Base-by-base conservation (phyloP, 92 coral and sea anemone species). In the Anthopleura xanthogrammica region DNA sequence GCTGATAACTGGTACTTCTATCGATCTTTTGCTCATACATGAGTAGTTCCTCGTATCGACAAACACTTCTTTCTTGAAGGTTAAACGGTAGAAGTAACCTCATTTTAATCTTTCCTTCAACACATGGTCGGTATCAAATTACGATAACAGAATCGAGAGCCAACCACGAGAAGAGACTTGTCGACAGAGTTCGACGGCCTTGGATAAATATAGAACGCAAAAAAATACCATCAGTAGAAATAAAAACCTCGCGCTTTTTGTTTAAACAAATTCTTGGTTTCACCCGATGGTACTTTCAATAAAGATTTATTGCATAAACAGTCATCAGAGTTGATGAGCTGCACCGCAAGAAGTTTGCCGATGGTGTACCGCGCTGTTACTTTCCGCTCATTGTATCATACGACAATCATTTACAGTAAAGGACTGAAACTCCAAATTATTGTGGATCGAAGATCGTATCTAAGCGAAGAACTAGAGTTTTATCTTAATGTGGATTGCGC, bases 401-500 rank as follows among this genome's bases (percentile, higher is more conserved):
- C 40, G 16, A 29, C 10, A 68, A 68, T 36, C 74, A 68, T 36
- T 68, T 14, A 24, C 46, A 13, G 42, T 36, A 68, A 68, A 68
- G 74, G 74, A 36, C 5, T 68, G 20, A 0, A 68, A 68, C 42
- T 68, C 17, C 16, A 68, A 12, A 12, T 12, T 68, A 68, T 68
- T 68, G 12, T 68, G 74, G 16, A 4, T 36, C 17, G 42, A 10
- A 23, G 74, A 68, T 68, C 36, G 74, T 68, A 68, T 68, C 74
- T 68, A 11, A 24, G 16, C 36, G 74, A 68, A 68, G 16, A 36
- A 29, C 76, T 93, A 94, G 83, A 87, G 54, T 7, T 90, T 88
- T 41, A 97, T 89, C 74, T 82, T 41, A 29, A 0, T 68, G 29
- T 42, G 74, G 74, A 22, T 36, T 68, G 74, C 42, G 74, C 74